Evolutionary conservation across 2,797 vertebrate genomes (phyloP).

Genomic region (Kryptolebias ocellatus): DNA sequence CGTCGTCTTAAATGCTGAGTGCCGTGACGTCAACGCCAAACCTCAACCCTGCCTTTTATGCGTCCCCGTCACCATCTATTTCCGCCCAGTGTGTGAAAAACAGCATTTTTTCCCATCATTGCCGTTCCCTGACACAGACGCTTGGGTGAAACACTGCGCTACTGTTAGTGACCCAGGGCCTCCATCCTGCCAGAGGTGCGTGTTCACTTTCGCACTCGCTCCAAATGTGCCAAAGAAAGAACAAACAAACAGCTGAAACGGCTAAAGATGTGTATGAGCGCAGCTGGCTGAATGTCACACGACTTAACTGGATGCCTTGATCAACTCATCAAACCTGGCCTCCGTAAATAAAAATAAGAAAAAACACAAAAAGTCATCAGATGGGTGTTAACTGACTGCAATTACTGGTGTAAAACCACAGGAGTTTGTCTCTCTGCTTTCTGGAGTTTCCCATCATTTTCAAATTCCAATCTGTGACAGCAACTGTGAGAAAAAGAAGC

Average conservation of each 20-base stretch:
- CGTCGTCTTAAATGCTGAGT: constrained; percentile 64
- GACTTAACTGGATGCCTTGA: constrained; percentile 3
- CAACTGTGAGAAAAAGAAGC: constrained; percentile 62
- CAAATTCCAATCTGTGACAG: constrained; percentile 60
- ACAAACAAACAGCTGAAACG: constrained; percentile 6
- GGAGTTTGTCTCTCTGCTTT: constrained; percentile 54
- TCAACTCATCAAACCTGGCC: constrained; percentile 45
- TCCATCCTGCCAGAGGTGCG: constrained; percentile 38
- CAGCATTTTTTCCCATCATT: constrained; percentile 66
- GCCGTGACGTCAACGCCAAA: constrained; percentile 75
- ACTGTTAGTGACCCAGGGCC: constrained; percentile 58
- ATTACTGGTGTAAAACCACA: constrained; percentile 68
- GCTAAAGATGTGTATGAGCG: constrained; percentile 8
- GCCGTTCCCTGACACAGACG: constrained; percentile 38
- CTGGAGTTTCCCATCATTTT: constrained; percentile 74
- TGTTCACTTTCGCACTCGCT: constrained; percentile 36
- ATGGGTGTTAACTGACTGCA: constrained; percentile 68
- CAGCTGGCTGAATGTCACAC: constrained; percentile 8
- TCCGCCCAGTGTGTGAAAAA: constrained; percentile 70
- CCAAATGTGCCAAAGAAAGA: not conserved
- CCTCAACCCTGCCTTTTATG: constrained; percentile 72
- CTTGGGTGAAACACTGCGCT: constrained; percentile 50
- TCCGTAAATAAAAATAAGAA: constrained; percentile 62
- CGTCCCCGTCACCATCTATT: constrained; percentile 75
- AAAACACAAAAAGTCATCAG: constrained; percentile 48